Evolutionary conservation across 2,113 vertebrate genomes (phyloP), one percentile per base, ranked within the genome.

Genomic region (Butorides virescens): DNA sequence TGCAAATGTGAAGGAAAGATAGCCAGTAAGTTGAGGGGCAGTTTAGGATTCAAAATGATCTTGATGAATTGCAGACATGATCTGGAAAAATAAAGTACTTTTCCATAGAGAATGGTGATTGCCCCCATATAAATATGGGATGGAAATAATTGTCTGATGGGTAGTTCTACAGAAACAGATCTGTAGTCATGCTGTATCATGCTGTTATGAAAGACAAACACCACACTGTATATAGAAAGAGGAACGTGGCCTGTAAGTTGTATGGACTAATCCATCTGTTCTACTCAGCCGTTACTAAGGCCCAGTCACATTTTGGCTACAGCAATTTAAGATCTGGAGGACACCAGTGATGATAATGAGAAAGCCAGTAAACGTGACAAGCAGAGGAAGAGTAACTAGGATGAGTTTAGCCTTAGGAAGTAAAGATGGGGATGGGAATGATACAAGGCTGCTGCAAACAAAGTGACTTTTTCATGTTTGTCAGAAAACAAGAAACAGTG

Each of bases 171-270:
- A 70, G 67, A 49, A 70, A 53, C 1, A 49, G 62, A 37, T 39
- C 39, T 49, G 23, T 78, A 70, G 26, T n/a, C 0, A 0, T 88
- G 30, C 58, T 61, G 27, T 63, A n/a, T 75, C 7, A 6, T 46
- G 21, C 8, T 82, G 29, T 50, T 61, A 27, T 11, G 46, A 68
- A 73, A 56, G 29, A 39, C 32, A 34, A 46, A 32, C 39, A 34
- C 15, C 17, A 5, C 8, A 7, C 15, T 47, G 5, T 13, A 0
- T 36, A 25, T 3, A 42, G 39, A 23, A 50, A 49, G 47, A 49
- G 32, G 18, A 83, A 3, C 11, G 19, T 63, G 66, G 63, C 21
- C 50, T 84, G 16, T 77, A 55, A 73, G 36, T 34, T 44, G 8
- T 44, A 3, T 23, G 73, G 49, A 49, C 15, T n/a, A 15, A n/a